These are phyloP conservation scores for Drosophila borborema DNA, from an alignment of 2,888 invertebrate genomes.

Conservation along the genomic window DNA sequence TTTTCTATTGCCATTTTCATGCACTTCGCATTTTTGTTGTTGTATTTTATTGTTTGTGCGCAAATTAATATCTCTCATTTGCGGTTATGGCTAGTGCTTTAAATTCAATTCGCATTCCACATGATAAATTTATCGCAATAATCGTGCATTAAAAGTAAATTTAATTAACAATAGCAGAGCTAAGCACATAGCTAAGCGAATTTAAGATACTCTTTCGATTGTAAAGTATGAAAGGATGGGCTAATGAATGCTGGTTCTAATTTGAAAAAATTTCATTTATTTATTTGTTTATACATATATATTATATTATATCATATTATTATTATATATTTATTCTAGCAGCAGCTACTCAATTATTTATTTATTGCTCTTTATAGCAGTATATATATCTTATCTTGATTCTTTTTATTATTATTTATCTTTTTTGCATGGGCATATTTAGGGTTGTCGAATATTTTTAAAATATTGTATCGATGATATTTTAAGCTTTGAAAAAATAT, in stretches of 20 bases:
- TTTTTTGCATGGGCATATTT: too few relatives aligned
- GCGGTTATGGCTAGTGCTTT: conserved; percentile 54
- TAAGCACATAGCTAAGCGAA: background rate
- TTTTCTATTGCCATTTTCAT: conserved; percentile 7
- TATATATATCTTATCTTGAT: too few relatives aligned
- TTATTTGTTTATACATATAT: too few relatives aligned
- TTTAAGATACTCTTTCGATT: conserved; percentile 21
- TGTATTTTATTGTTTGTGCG: conserved; percentile 45
- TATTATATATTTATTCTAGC: too few relatives aligned
- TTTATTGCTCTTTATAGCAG: too few relatives aligned
- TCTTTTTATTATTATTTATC: too few relatives aligned
- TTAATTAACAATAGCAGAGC: conserved; percentile 27
- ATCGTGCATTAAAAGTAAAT: conserved; percentile 34
- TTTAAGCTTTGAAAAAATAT: too few relatives aligned
- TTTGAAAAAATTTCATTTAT: too few relatives aligned
- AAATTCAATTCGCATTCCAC: conserved; percentile 53
- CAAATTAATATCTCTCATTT: conserved; percentile 66
- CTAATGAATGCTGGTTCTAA: background rate
- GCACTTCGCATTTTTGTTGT: background rate
- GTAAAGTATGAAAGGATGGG: background rate
- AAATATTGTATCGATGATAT: too few relatives aligned
- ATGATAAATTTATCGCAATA: conserved; percentile 39
- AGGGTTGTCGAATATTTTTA: too few relatives aligned
- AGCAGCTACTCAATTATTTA: too few relatives aligned
- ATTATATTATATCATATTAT: too few relatives aligned